phyloP scores from a whole-genome alignment of 2,888 invertebrate genomes.

The Uropetala carovei region DNA sequence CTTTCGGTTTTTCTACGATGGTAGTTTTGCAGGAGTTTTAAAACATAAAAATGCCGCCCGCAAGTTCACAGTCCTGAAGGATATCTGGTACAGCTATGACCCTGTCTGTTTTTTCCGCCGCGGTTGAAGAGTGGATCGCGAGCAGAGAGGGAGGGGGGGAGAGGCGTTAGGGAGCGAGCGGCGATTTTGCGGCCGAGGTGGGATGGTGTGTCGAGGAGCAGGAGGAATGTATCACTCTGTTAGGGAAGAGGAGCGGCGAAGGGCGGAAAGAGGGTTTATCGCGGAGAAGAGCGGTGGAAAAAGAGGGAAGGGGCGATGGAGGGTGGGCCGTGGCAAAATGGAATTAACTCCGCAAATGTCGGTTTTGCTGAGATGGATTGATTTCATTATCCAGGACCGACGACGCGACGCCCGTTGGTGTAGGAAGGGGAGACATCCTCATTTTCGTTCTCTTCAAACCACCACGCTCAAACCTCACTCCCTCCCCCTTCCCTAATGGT shows the following conservation, averaged over 20 bases:
- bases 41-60: no score
- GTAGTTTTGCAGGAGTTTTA: no score
- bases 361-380: conserved; percentile 45
- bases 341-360: conserved; percentile 49
- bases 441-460: neutral
- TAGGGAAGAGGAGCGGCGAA: no score
- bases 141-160: neutral
- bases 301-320: neutral
- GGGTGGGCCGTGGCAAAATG: conserved; percentile 10
- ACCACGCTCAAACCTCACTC: neutral
- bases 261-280: neutral
- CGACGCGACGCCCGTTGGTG: conserved; percentile 32
- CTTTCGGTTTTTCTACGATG: no score
- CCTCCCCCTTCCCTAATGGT: neutral
- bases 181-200: no score
- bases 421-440: neutral
- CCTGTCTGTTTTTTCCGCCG: no score
- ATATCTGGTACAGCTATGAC: no score
- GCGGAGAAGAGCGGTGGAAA: neutral
- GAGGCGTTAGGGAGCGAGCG: neutral
- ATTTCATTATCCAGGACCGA: conserved; percentile 38
- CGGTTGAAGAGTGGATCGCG: no score
- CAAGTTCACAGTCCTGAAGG: no score
- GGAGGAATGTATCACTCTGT: no score
- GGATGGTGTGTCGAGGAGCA: no score